These are phyloP conservation scores for Chaetura pelagica DNA, from an alignment of 2,113 vertebrate genomes.

Conservation along the genomic window DNA sequence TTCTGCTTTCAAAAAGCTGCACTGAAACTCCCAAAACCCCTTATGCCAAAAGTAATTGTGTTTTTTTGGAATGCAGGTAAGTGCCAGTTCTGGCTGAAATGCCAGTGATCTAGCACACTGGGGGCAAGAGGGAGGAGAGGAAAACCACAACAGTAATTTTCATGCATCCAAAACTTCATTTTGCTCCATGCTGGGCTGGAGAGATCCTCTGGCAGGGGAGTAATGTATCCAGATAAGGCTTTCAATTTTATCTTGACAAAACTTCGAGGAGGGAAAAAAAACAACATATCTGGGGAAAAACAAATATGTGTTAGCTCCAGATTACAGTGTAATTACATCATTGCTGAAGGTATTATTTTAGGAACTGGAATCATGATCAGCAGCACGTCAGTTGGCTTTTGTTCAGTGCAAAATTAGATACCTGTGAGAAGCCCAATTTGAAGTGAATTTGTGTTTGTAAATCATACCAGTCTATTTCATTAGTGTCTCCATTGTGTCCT, in stretches of 20 bases:
- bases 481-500: not conserved
- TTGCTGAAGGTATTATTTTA: not conserved
- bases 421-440: not conserved
- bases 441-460: not conserved
- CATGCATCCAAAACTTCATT: not conserved
- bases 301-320: not conserved
- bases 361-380: not conserved
- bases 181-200: not conserved
- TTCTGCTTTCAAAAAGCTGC: not conserved
- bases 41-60: not conserved
- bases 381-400: not conserved
- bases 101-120: not conserved
- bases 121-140: not conserved
- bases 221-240: not conserved
- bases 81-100: not conserved
- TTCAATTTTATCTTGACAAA: not conserved
- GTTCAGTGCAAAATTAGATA: not conserved
- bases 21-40: not conserved
- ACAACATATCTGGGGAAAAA: not conserved
- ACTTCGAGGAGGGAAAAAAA: not conserved
- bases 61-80: not conserved
- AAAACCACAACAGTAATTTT: not conserved
- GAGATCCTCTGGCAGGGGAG: not conserved
- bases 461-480: not conserved
- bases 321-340: not conserved